Conservation (phyloP, 2,797 vertebrate genomes). For the Siniperca scherzeri region DNA sequence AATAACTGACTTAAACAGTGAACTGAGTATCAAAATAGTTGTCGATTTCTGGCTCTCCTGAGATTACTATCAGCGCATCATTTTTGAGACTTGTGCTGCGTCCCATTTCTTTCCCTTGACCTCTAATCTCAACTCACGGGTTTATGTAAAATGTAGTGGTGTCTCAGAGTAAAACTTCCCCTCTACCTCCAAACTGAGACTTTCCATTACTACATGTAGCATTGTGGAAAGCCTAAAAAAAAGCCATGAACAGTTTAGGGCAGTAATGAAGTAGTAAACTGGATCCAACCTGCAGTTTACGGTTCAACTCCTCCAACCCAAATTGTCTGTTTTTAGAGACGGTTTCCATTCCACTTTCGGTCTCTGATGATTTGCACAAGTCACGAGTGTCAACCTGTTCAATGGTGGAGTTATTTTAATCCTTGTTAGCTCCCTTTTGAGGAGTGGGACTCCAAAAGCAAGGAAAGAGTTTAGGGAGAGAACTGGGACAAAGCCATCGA, state of each 20-base stretch:
- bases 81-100: background rate
- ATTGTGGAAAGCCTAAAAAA: background rate
- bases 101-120: background rate
- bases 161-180: slow-evolving; percentile 11
- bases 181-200: slow-evolving; percentile 41
- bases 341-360: slow-evolving; percentile 5
- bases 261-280: background rate
- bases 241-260: background rate
- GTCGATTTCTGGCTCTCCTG: background rate
- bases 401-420: background rate
- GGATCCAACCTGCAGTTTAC: background rate
- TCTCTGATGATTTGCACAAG: background rate
- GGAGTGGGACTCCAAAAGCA: background rate
- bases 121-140: no score
- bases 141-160: background rate
- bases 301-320: background rate
- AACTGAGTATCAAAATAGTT: background rate
- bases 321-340: background rate
- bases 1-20: background rate
- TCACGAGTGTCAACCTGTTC: no score
- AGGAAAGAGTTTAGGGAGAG: no score
- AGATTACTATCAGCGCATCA: background rate
- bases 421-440: background rate
- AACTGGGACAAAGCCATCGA: background rate
- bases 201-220: background rate